These are phyloP conservation scores for Capromys pilorides DNA, from an alignment of 2,797 vertebrate species.

Conservation along the genomic window DNA sequence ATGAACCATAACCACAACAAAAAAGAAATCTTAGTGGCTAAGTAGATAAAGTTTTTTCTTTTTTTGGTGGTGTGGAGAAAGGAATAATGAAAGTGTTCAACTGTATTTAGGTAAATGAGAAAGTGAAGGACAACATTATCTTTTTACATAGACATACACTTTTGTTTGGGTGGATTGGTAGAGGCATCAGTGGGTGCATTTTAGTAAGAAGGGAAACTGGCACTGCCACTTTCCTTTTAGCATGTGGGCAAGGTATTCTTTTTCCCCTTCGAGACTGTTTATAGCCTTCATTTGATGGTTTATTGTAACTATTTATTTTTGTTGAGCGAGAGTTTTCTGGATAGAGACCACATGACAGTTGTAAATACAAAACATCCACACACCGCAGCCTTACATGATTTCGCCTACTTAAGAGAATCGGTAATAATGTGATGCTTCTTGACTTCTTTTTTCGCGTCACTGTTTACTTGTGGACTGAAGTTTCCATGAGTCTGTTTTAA, in stretches of 20 bases:
- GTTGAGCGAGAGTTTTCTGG: constrained; percentile 72
- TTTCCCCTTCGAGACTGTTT: constrained; percentile 65
- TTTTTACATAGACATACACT: background rate
- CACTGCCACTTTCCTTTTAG: constrained; percentile 64
- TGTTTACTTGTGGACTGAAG: constrained; percentile 73
- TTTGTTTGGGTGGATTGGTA: background rate
- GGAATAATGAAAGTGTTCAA: background rate
- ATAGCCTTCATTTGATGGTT: constrained; percentile 69
- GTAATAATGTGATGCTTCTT: constrained; percentile 45
- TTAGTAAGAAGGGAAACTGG: background rate
- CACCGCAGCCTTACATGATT: constrained; percentile 53
- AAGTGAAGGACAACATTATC: constrained; percentile 4
- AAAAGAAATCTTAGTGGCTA: background rate
- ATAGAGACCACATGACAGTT: constrained; percentile 70
- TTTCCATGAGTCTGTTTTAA: constrained; percentile 71
- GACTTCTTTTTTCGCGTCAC: constrained; percentile 69
- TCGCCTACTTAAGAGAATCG: constrained; percentile 65
- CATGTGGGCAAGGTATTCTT: constrained; percentile 56
- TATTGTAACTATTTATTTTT: constrained; percentile 75
- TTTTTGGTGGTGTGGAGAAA: background rate
- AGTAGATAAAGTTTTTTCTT: background rate
- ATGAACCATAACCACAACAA: no score
- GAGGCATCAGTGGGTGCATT: background rate
- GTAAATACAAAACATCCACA: constrained; percentile 62
- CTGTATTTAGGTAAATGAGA: background rate